Percentiles rank a stretch among this genome's conserved stretches.
Conservation (phyloP, 2,113 vertebrate species). For the Aythya baeri region DNA sequence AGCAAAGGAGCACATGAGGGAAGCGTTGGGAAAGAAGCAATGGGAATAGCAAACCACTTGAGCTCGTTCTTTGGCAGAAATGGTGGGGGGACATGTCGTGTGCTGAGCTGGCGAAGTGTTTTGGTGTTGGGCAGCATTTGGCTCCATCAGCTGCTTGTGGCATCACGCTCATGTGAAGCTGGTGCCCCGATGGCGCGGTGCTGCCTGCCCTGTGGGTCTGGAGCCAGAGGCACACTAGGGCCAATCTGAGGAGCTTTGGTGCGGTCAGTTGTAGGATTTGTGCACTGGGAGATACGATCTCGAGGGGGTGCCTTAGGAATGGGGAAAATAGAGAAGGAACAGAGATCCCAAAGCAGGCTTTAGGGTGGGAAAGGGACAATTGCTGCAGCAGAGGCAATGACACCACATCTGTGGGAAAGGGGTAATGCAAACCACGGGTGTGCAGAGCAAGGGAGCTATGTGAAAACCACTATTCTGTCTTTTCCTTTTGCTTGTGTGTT, state of each 20-base stretch:
- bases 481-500: not conserved
- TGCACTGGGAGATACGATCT: not conserved
- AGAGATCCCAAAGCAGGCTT: not conserved
- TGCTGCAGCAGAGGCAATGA: not conserved
- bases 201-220: not conserved
- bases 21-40: accelerated
- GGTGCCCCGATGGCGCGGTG: not conserved
- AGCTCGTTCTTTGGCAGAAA: not conserved
- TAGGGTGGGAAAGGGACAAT: not conserved
- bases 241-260: accelerated
- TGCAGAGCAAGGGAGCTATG: accelerated
- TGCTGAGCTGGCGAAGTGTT: accelerated
- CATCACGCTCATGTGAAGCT: not conserved
- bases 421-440: accelerated
- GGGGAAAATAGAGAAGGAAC: not conserved
- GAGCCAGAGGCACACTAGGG: not conserved
- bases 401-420: not conserved
- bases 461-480: not conserved
- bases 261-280: accelerated
- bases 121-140: not conserved
- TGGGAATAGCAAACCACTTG: not conserved
- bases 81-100: accelerated
- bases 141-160: not conserved
- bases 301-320: not conserved
- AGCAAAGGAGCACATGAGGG: not conserved